Percentiles rank a stretch among this genome's conserved stretches.
Conservation (phyloP, 2,888 invertebrate genomes). For the Empis livida region DNA sequence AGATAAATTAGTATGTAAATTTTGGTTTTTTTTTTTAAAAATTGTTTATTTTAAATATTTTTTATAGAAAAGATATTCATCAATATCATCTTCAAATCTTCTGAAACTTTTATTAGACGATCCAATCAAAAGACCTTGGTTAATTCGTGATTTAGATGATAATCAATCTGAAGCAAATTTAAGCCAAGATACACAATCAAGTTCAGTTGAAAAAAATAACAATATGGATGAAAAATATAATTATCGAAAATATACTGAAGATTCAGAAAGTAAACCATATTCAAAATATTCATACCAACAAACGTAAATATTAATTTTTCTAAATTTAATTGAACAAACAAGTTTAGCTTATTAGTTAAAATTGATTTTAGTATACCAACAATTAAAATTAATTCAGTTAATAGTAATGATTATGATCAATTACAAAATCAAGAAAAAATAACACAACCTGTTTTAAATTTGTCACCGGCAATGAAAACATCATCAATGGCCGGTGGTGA, state of each 20-base stretch:
- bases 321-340: too few species aligned
- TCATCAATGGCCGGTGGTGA: conserved; percentile 2
- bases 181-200: conserved; percentile 4
- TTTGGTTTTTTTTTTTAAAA: background rate
- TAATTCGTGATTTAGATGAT: conserved; percentile 21
- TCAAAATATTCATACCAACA: too few species aligned
- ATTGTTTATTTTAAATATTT: background rate
- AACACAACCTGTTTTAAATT: background rate
- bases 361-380: too few species aligned
- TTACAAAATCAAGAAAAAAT: background rate
- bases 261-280: too few species aligned
- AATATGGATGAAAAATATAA: conserved; percentile 7
- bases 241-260: conserved; percentile 1
- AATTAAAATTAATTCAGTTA: too few species aligned
- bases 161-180: conserved; percentile 6
- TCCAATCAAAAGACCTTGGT: conserved; percentile 40
- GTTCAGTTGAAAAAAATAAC: conserved; percentile 1
- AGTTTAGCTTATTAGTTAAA: too few species aligned
- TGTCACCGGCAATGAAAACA: background rate
- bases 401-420: too few species aligned
- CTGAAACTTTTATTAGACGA: conserved; percentile 31
- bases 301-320: too few species aligned
- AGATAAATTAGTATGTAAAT: background rate
- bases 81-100: conserved; percentile 31
- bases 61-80: conserved; percentile 13